Conservation (phyloP, 2,113 vertebrate species). For the Conger conger region DNA sequence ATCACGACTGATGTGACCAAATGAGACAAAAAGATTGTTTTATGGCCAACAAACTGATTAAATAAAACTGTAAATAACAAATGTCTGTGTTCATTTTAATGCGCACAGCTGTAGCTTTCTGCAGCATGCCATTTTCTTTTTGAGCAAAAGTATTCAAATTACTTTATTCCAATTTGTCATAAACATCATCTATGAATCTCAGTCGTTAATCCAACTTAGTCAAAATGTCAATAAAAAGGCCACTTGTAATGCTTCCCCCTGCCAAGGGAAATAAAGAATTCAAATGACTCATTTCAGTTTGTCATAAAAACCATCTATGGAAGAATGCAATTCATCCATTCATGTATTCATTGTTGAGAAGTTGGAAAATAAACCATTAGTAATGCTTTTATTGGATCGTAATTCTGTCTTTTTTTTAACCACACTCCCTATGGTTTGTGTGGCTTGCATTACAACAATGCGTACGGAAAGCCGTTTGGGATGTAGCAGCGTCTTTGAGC, state of each 20-base stretch:
- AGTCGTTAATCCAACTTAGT: background rate
- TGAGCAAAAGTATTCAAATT: background rate
- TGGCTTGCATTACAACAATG: background rate
- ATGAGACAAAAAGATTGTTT: background rate
- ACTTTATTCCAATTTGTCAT: background rate
- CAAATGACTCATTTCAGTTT: background rate
- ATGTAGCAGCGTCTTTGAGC: conserved; percentile 13
- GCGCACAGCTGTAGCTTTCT: background rate
- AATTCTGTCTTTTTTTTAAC: background rate
- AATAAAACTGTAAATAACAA: background rate
- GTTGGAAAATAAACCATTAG: background rate
- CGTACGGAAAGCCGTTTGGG: background rate
- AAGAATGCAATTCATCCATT: background rate
- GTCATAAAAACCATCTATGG: background rate
- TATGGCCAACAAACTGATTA: background rate
- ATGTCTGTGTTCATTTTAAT: background rate
- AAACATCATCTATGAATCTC: background rate
- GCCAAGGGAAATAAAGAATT: background rate
- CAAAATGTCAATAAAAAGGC: too few relatives aligned
- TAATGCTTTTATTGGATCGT: background rate
- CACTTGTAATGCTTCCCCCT: too few relatives aligned
- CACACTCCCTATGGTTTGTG: background rate
- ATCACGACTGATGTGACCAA: background rate
- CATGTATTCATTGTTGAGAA: background rate
- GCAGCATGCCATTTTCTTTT: background rate